These are phyloP conservation scores for Rhinoraja longicauda DNA, from an alignment of 2,797 vertebrate genomes.

Conservation along the genomic window DNA sequence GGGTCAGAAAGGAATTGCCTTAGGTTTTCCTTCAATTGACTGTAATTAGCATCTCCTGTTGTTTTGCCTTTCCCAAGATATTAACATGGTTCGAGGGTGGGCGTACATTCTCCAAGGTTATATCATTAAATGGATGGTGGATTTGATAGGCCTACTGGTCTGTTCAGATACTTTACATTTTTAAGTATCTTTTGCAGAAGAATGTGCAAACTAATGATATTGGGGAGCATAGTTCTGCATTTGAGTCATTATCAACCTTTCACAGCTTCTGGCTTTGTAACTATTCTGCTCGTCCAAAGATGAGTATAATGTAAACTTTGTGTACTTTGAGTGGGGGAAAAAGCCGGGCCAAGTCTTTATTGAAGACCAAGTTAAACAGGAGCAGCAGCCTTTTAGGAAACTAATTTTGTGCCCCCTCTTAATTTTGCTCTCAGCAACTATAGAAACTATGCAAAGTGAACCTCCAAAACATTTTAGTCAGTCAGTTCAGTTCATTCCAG, in stretches of 20 bases:
- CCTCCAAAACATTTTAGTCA: neutral
- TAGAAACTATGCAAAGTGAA: neutral
- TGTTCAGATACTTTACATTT: neutral
- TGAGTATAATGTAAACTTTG: no score
- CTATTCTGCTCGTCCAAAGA: no score
- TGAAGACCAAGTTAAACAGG: neutral
- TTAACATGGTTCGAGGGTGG: neutral
- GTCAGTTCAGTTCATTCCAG: neutral
- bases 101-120: neutral
- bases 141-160: neutral
- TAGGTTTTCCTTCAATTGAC: neutral
- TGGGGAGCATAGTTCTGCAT: neutral
- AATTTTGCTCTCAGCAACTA: neutral
- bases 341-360: no score
- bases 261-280: neutral
- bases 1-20: neutral
- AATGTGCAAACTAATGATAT: neutral
- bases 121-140: neutral
- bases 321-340: no score
- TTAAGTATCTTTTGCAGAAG: neutral
- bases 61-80: neutral
- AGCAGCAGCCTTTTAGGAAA: neutral
- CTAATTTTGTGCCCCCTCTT: neutral
- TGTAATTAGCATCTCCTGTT: neutral
- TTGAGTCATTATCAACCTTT: neutral